Conservation (phyloP, 2,113 vertebrate species). For the Antechinus flavipes region DNA sequence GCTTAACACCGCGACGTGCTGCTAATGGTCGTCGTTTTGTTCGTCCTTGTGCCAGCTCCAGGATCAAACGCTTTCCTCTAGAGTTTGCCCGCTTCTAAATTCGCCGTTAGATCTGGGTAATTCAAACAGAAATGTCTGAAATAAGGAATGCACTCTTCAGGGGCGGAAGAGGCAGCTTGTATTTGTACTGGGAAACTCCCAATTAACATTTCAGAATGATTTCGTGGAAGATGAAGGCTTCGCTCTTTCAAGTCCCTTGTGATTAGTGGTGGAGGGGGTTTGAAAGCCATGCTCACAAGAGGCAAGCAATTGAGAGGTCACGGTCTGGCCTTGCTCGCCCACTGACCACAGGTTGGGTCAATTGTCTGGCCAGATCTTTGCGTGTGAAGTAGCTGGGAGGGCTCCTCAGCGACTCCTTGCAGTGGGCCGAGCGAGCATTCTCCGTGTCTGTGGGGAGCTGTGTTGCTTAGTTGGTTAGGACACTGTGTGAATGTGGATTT, state of each 20-base stretch:
- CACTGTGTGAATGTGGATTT: not conserved
- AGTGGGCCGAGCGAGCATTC: not conserved
- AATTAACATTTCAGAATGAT: slow-evolving; percentile 74
- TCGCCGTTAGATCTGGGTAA: slow-evolving; percentile 73
- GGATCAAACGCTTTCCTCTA: slow-evolving; percentile 70
- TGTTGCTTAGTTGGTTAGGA: not conserved
- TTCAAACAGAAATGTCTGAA: slow-evolving; percentile 76
- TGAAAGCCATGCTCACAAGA: not conserved
- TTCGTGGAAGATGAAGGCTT: slow-evolving; percentile 63
- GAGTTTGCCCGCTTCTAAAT: slow-evolving; percentile 71
- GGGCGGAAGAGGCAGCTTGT: slow-evolving; percentile 53
- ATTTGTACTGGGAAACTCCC: slow-evolving; percentile 74
- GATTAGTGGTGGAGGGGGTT: slow-evolving; percentile 38
- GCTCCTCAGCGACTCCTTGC: not conserved
- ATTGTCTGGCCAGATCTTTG: not conserved
- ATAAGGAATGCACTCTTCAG: slow-evolving; percentile 68
- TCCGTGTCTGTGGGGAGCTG: not conserved
- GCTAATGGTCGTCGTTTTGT: slow-evolving; percentile 67
- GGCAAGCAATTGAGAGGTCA: not conserved
- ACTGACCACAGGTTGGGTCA: not conserved
- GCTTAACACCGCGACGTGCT: slow-evolving; percentile 68
- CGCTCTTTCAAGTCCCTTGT: slow-evolving; percentile 16
- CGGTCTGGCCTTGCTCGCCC: not conserved
- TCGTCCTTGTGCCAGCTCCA: slow-evolving; percentile 67
- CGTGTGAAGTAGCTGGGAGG: not conserved